Conservation (phyloP, 1,140 invertebrate species). For the Hylaeus volcanicus region DNA sequence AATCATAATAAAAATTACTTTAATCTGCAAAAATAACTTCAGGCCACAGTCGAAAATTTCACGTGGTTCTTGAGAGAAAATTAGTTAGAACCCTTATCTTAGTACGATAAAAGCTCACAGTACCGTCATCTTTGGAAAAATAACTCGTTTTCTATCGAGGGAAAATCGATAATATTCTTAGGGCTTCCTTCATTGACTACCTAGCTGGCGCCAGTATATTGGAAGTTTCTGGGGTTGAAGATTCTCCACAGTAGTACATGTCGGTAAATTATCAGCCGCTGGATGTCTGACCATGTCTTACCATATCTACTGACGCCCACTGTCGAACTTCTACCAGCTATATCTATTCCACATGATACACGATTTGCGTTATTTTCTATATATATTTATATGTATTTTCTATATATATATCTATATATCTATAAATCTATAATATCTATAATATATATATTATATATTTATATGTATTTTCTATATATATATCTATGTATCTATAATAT, state of each 20-base stretch:
- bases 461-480: no score
- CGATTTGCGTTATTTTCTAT: no score
- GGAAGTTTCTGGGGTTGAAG: conserved; percentile 26
- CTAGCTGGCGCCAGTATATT: conserved; percentile 64
- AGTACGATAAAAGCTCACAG: not conserved
- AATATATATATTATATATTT: no score
- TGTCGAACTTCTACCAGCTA: not conserved
- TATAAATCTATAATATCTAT: no score
- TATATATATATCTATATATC: no score
- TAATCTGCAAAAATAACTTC: no score
- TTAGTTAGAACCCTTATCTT: conserved; percentile 6
- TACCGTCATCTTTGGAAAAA: not conserved
- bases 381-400: no score
- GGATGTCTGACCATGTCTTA: conserved; percentile 20
- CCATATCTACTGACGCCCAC: not conserved
- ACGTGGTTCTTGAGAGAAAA: not conserved
- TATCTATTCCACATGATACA: no score
- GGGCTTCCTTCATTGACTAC: conserved; percentile 35
- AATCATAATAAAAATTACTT: no score
- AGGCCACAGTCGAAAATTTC: no score
- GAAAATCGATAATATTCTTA: conserved; percentile 62
- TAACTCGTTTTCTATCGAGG: not conserved
- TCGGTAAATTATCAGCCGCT: conserved; percentile 65
- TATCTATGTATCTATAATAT: no score
- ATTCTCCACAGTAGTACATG: conserved; percentile 27